Evolutionary conservation across 2,888 invertebrate genomes (phyloP).

Genomic region (Ornithoptera priamus): DNA sequence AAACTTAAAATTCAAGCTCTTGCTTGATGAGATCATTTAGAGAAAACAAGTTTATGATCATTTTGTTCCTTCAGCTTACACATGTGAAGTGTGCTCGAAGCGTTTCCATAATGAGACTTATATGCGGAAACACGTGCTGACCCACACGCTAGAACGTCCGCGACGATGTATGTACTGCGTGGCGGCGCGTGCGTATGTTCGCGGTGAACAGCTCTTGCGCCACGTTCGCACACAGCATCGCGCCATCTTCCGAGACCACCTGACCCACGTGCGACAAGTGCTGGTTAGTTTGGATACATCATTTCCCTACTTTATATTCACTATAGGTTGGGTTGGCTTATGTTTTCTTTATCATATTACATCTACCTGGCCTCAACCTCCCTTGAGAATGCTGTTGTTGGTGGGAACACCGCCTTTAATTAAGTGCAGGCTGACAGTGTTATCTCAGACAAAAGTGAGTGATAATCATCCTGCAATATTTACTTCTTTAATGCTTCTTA

Average conservation of each 20-base stretch:
- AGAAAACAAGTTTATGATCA: background rate
- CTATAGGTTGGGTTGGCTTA: too few species aligned
- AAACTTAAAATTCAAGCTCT: too few species aligned
- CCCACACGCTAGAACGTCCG: constrained; percentile 87
- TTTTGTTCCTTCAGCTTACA: constrained; percentile 42
- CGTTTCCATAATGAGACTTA: constrained; percentile 84
- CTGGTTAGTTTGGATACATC: constrained; percentile 37
- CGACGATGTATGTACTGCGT: constrained; percentile 88
- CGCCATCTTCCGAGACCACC: constrained; percentile 77
- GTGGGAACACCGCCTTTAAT: too few species aligned
- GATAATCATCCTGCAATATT: too few species aligned
- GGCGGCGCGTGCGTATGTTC: constrained; percentile 84
- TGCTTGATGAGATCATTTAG: too few species aligned
- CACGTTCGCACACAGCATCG: constrained; percentile 87
- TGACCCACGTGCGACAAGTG: constrained; percentile 58
- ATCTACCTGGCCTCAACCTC: too few species aligned
- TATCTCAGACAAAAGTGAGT: too few species aligned
- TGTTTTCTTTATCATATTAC: too few species aligned
- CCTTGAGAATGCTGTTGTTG: too few species aligned
- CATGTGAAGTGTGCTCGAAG: constrained; percentile 81
- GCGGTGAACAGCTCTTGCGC: constrained; percentile 87
- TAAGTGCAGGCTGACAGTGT: too few species aligned
- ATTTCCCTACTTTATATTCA: too few species aligned
- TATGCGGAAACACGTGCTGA: constrained; percentile 84
- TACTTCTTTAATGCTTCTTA: too few species aligned